A percentile compares a stretch with the other conserved stretches of the same genome.
Conservation (phyloP, 2,113 vertebrate genomes). For the Rhizomys pruinosus region DNA sequence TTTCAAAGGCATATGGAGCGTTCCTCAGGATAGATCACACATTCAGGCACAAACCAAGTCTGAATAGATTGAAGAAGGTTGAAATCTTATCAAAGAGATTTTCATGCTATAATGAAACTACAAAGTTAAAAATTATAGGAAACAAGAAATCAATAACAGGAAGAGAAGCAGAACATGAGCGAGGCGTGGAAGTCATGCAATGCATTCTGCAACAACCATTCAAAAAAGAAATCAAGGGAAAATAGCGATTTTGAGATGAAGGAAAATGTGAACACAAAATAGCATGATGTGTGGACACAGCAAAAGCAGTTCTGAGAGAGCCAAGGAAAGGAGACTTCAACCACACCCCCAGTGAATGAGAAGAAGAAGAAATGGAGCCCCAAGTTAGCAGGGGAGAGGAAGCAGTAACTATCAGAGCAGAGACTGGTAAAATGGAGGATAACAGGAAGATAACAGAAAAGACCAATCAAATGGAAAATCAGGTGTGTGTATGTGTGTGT, state of each 20-base stretch:
- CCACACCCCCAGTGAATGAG: background rate
- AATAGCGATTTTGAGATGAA: background rate
- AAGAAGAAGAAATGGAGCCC: background rate
- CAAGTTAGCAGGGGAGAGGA: background rate
- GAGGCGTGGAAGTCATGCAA: background rate
- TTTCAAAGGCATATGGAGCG: background rate
- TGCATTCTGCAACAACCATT: background rate
- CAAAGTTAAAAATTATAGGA: background rate
- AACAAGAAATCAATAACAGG: background rate
- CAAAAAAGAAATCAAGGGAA: background rate
- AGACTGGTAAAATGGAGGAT: background rate
- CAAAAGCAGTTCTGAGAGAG: background rate
- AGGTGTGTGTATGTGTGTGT: background rate
- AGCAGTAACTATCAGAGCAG: background rate
- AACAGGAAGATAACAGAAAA: background rate
- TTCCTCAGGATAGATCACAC: background rate
- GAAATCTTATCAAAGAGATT: background rate
- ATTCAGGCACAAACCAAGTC: background rate
- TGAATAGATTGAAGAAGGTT: background rate
- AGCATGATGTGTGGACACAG: background rate
- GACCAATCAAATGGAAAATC: background rate
- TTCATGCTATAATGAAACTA: background rate
- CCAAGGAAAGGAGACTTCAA: background rate
- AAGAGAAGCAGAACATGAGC: background rate
- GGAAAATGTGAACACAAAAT: background rate